Conservation (phyloP, 2,888 invertebrate genomes). For the Aphodius granarius region DNA sequence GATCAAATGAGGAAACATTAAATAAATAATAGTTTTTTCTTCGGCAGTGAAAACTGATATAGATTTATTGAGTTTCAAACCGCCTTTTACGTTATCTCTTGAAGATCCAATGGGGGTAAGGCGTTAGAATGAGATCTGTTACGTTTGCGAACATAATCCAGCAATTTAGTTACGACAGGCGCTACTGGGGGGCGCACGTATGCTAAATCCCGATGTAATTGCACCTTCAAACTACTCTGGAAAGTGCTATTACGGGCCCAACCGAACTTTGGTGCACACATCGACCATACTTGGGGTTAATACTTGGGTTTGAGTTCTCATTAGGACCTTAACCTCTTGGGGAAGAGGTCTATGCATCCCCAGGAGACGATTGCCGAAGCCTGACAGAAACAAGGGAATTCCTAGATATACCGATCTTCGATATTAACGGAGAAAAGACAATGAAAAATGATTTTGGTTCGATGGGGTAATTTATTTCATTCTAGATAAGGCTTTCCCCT, state of each 20-base stretch:
- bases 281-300: background rate
- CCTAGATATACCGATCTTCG: background rate
- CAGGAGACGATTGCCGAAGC: background rate
- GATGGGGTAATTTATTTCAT: background rate
- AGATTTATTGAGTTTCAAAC: no score
- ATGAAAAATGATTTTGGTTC: background rate
- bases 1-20: no score
- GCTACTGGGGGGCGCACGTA: slow-evolving; percentile 23
- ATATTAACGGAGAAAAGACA: background rate
- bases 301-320: background rate
- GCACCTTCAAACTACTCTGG: slow-evolving; percentile 30
- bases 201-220: slow-evolving; percentile 35
- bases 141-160: background rate
- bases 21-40: no score
- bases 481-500: background rate
- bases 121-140: background rate
- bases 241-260: slow-evolving; percentile 2
- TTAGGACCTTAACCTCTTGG: background rate
- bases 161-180: background rate
- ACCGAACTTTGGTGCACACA: background rate
- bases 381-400: background rate
- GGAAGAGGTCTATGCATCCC: background rate
- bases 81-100: no score
- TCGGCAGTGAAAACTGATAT: no score
- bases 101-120: background rate